Evolutionary conservation across 2,888 invertebrate species (phyloP), one percentile per base, ranked within the genome.

Genomic region (Ophonus ardosiacus): DNA sequence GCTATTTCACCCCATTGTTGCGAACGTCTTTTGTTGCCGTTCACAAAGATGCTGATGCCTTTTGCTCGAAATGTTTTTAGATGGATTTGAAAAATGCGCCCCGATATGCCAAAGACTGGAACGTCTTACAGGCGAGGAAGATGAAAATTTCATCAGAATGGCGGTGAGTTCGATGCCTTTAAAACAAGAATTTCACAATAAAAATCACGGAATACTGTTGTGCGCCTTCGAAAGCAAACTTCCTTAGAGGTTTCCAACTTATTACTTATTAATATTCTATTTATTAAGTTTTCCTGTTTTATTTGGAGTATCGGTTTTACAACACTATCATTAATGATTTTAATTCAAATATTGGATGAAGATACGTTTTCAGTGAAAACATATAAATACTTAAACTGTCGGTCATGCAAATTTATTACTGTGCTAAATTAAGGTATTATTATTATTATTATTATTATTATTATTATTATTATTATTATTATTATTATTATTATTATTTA

Each of bases 31-130:
- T 78, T 78, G 78, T 78, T 31, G 13, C 78, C 21, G n/a, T 56
- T 56, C 78, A 51, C 63, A 43, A 43, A 57, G 78, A 78, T 78
- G 24, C 76, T 43, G 76, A 51, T 76, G 56, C 78, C 68, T 68
- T 68, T 68, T 68, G 38, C 68, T 31, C 56, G 78, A 78, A 78
- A 78, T 51, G 78, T 56, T 57, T 78, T 78, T 78, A 78, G 56
- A 78, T 38, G 57, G 57, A 78, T 78, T 78, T 78, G 31, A 78
- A 78, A 57, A 78, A 68, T 68, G 15, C 68, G 24, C 13, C 13
- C 13, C 13, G 18, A 21, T 63, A 63, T 63, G 21, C 63, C 21
- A 63, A 13, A 63, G 18, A 63, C 10, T 63, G 13, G 17, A 15
- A 18, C 59, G 17, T 17, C 59, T 59, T 59, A 51, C 43, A 51